A percentile compares a stretch with the other conserved stretches of the same genome.
These are phyloP conservation scores for Melanerpes formicivorus DNA, from an alignment of 2,113 vertebrate genomes.

Conservation along the genomic window DNA sequence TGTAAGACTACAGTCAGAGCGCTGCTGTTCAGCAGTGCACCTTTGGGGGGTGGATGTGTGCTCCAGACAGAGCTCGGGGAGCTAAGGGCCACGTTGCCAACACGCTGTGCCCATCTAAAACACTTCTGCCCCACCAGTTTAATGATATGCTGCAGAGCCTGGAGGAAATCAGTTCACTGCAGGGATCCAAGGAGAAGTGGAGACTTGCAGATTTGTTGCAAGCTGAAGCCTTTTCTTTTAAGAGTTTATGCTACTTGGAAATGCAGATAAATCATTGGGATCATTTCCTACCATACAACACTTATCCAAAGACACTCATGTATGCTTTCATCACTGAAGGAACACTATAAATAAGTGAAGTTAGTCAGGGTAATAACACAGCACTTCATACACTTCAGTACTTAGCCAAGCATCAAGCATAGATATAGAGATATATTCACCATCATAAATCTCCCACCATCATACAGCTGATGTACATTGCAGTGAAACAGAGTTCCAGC, in stretches of 20 bases:
- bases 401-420: neutral
- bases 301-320: slow-evolving; percentile 29
- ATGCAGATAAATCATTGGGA: neutral
- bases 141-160: neutral
- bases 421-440: neutral
- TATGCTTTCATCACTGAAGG: slow-evolving; percentile 28
- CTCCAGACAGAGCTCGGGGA: neutral
- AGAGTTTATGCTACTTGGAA: neutral
- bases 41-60: neutral
- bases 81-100: neutral
- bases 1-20: neutral
- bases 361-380: slow-evolving; percentile 29
- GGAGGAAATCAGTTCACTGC: neutral
- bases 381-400: neutral
- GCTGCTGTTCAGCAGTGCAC: neutral
- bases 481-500: slow-evolving; percentile 14
- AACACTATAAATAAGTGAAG: slow-evolving; percentile 35
- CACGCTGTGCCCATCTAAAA: neutral
- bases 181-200: neutral
- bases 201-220: neutral
- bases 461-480: neutral
- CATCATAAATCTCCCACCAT: neutral
- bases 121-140: neutral
- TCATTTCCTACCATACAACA: slow-evolving; percentile 37
- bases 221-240: neutral